phyloP scores from a whole-genome alignment of 2,113 vertebrate genomes.

The Vireo altiloquus region DNA sequence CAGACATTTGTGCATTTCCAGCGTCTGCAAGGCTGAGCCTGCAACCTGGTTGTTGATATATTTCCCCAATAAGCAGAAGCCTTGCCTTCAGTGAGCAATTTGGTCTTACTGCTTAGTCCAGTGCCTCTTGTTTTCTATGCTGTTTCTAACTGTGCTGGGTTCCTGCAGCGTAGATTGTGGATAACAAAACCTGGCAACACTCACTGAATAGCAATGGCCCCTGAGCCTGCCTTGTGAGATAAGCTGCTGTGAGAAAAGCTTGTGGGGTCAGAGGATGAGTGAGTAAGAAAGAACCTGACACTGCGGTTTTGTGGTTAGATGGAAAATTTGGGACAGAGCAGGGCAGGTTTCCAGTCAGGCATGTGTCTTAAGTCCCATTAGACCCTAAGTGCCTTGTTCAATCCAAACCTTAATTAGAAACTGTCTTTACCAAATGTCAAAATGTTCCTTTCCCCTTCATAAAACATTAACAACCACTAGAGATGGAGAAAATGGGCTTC shows the following conservation, averaged over 20 bases:
- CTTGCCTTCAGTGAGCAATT: background rate
- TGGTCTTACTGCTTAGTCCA: background rate
- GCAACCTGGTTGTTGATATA: background rate
- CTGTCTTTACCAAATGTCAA: slow-evolving; percentile 30
- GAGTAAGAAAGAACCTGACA: background rate
- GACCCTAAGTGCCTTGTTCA: slow-evolving; percentile 25
- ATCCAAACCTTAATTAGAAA: slow-evolving; percentile 27
- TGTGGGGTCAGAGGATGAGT: background rate
- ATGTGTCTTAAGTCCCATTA: background rate
- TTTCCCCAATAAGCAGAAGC: background rate
- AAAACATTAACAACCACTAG: background rate
- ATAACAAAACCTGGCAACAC: background rate
- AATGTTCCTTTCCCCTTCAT: slow-evolving; percentile 43
- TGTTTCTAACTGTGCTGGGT: background rate
- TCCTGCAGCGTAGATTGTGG: background rate
- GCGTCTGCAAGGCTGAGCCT: background rate
- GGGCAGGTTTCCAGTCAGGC: slow-evolving; percentile 19
- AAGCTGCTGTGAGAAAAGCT: background rate
- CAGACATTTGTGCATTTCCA: background rate
- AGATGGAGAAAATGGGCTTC: slow-evolving; percentile 22
- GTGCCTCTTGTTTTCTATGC: background rate
- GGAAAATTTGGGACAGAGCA: slow-evolving; percentile 5
- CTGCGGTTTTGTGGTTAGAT: background rate
- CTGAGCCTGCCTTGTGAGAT: background rate
- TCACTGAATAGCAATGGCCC: background rate